Evolutionary conservation across 1,140 invertebrate species (phyloP).

Genomic region (Oncopodura yosiiana): DNA sequence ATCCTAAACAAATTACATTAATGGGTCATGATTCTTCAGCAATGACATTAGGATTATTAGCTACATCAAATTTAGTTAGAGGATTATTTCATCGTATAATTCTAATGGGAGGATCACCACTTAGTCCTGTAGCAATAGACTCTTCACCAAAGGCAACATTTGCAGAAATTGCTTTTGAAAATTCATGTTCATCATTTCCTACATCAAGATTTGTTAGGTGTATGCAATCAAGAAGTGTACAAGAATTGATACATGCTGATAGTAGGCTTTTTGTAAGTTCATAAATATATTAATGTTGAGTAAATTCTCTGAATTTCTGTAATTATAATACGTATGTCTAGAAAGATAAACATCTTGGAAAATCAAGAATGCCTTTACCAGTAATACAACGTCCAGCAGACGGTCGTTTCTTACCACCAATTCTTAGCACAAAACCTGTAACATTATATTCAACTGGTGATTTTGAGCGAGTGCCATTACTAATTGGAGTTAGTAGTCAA

Average conservation of each 20-base stretch:
- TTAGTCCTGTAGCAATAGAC: conserved; percentile 85
- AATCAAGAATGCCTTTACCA: conserved; percentile 7
- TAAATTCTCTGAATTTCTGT: not conserved
- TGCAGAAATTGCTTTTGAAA: conserved; percentile 53
- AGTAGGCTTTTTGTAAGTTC: conserved; percentile 10
- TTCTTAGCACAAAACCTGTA: conserved; percentile 7
- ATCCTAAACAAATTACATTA: conserved; percentile 76
- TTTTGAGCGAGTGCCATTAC: conserved; percentile 23
- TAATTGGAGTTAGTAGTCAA: conserved; percentile 20
- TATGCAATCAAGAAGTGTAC: conserved; percentile 18
- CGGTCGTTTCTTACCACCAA: conserved; percentile 25
- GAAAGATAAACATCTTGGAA: conserved; percentile 25
- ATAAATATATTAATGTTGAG: not conserved
- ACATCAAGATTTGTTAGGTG: conserved; percentile 24
- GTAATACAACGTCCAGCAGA: conserved; percentile 21
- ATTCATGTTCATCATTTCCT: conserved; percentile 40
- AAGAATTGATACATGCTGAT: conserved; percentile 16
- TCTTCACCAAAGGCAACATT: conserved; percentile 58
- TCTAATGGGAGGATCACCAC: conserved; percentile 86
- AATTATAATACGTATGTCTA: not conserved
- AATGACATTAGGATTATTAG: conserved; percentile 23
- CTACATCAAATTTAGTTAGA: conserved; percentile 22
- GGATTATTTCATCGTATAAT: conserved; percentile 82
- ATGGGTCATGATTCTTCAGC: conserved; percentile 89
- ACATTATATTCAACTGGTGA: conserved; percentile 2